Conservation (phyloP, 2,797 vertebrate species). For the Scolopax bukidnonensis region DNA sequence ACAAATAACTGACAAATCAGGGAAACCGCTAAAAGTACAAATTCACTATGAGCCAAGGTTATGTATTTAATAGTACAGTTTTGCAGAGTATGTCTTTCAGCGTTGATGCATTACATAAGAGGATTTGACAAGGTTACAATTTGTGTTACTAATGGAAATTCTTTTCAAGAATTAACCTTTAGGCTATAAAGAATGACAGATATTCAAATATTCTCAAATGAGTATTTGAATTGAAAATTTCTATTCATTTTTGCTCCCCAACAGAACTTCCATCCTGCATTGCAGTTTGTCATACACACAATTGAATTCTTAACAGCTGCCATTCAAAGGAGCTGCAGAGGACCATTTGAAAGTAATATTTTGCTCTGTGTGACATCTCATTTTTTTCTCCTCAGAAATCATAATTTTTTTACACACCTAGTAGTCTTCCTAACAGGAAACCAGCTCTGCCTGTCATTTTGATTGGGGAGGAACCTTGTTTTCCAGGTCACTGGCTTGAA, state of each 20-base stretch:
- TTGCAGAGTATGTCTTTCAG: conserved; percentile 54
- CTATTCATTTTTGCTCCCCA: conserved; percentile 71
- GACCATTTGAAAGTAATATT: conserved; percentile 89
- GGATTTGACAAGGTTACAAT: conserved; percentile 80
- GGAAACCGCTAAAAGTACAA: conserved; percentile 23
- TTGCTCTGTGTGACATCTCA: conserved; percentile 88
- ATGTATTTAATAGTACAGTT: conserved; percentile 43
- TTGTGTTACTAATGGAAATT: conserved; percentile 81
- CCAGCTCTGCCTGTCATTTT: conserved; percentile 87
- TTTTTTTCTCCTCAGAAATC: conserved; percentile 87
- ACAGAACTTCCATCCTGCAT: conserved; percentile 71
- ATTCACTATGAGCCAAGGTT: conserved; percentile 41
- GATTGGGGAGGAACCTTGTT: conserved; percentile 85
- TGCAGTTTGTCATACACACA: conserved; percentile 76
- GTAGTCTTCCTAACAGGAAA: conserved; percentile 82
- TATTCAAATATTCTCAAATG: conserved; percentile 79
- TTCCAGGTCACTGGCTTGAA: conserved; percentile 89
- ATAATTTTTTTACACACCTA: conserved; percentile 92
- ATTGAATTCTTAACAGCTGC: conserved; percentile 83
- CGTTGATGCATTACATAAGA: conserved; percentile 67
- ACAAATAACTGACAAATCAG: conserved; percentile 39
- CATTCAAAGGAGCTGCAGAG: conserved; percentile 79
- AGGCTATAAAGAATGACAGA: conserved; percentile 77
- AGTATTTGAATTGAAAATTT: conserved; percentile 77
- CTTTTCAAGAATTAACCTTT: conserved; percentile 80